A percentile compares a stretch with the other conserved stretches of the same genome.
These are phyloP conservation scores for Microchirus variegatus DNA, from an alignment of 2,797 vertebrate genomes.

Conservation along the genomic window DNA sequence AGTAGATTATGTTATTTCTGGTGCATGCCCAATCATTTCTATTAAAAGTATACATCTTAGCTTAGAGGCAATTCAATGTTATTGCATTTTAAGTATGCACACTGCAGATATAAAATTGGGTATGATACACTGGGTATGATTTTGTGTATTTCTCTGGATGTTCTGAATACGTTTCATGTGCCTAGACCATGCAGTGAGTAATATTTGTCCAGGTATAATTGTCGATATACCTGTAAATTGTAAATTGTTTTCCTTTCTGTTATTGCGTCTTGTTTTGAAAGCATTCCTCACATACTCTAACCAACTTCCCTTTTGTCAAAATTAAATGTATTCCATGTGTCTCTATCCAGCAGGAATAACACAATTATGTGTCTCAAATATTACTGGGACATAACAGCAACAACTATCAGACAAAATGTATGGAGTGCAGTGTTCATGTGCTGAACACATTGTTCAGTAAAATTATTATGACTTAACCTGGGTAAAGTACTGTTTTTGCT, in stretches of 20 bases:
- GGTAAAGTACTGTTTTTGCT: conserved; percentile 59
- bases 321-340: conserved; percentile 24
- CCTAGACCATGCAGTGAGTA: conserved; percentile 46
- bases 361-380: conserved; percentile 31
- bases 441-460: conserved; percentile 50
- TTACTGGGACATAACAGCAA: conserved; percentile 46
- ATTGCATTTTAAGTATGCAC: conserved; percentile 21
- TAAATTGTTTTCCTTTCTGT: conserved; percentile 42
- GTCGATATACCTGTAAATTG: conserved; percentile 49
- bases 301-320: conserved; percentile 19
- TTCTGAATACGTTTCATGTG: conserved; percentile 34
- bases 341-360: conserved; percentile 29
- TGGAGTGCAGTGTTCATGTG: conserved; percentile 40
- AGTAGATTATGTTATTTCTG: conserved; percentile 45
- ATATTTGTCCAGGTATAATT: conserved; percentile 34
- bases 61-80: conserved; percentile 25
- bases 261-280: conserved; percentile 39
- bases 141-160: conserved; percentile 43
- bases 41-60: conserved; percentile 40
- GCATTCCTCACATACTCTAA: conserved; percentile 20
- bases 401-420: conserved; percentile 56
- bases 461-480: conserved; percentile 49
- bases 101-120: conserved; percentile 25
- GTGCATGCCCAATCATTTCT: conserved; percentile 58
- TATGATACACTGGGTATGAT: conserved; percentile 50